Base-by-base conservation (phyloP, 2,113 vertebrate genomes). In the Seriola quinqueradiata region DNA sequence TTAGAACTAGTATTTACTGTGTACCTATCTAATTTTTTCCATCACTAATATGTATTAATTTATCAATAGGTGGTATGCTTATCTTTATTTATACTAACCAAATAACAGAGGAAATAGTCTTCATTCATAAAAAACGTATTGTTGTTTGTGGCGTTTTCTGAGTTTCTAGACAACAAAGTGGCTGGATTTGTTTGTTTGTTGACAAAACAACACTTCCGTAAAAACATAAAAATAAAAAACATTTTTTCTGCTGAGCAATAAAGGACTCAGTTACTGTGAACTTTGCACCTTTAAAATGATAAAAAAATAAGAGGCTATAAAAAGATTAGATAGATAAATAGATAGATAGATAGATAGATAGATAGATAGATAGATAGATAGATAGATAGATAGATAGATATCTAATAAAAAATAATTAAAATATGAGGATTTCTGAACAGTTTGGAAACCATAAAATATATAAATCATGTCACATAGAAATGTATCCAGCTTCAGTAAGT, bases 311-410 rank as follows among this genome's bases (percentile, higher is more conserved):
- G 25, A 34, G 6, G 4, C 12, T 17, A 34, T 34, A 52, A 11
- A 75, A 67, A 2, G 28, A 28, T 28, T 38, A 69, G 69, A 83
- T 83, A 69, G 69, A 63, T 73, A 78, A 65, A 67, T 78, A 79
- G 58, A 76, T 78, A 73, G 75, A 67, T 57, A 66, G 81, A 77
- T 77, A 76, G 73, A 77, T 38, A 32, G 73, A 83, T 50, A 71
- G 66, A 71, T 65, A 76, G 69, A 83, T 83, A 68, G 69, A 63
- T 73, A 78, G 70, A 67, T 78, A 79, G 59, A 76, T 78, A 73
- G 75, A 61, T 58, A 67, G 81, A 77, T 77, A 76, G 73, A 77
- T 38, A 25, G 25, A 25, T 25, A 25, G 25, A 25, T 28, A n/a
- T n/a, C n/a, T n/a, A 28, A 54, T 57, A 11, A 32, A 44, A 64